phyloP scores from a whole-genome alignment of 2,888 invertebrate species.

The Helobdella robusta region DNA sequence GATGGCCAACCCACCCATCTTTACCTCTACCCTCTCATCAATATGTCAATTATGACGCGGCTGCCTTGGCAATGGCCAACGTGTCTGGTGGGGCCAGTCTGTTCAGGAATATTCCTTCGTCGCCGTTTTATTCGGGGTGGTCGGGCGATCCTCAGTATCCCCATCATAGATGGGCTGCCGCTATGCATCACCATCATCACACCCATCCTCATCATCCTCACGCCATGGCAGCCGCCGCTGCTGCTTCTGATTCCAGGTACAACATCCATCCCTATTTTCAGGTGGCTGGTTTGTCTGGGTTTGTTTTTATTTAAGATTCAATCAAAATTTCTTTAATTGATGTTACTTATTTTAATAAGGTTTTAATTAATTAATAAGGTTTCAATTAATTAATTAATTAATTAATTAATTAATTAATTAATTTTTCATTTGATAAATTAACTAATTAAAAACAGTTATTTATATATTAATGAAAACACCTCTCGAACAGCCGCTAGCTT shows the following conservation, averaged over 20 bases:
- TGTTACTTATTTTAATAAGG: too few species aligned
- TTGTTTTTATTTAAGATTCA: too few species aligned
- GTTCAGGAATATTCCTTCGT: conserved; percentile 12
- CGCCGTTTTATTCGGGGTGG: conserved; percentile 11
- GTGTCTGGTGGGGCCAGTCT: background rate
- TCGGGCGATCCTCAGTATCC: conserved; percentile 10
- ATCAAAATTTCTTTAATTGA: too few species aligned
- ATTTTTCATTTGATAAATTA: too few species aligned
- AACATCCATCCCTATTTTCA: conserved; percentile 17
- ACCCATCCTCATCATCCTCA: background rate
- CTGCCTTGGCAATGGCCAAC: background rate
- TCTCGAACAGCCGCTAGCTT: too few species aligned
- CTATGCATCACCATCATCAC: background rate
- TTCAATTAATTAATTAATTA: too few species aligned
- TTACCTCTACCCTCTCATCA: conserved; percentile 11
- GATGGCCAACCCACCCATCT: background rate
- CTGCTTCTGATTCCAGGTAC: conserved; percentile 9
- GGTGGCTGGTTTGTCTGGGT: too few species aligned
- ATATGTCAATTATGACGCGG: conserved; percentile 3
- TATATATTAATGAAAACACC: too few species aligned
- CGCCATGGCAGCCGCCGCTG: background rate
- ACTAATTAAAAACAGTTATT: too few species aligned
- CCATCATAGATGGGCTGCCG: conserved; percentile 11
- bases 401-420: too few species aligned
- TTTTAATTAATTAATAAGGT: too few species aligned